Percentiles rank a stretch among this genome's conserved stretches.
phyloP scores from a whole-genome alignment of 2,113 vertebrate genomes.

The Gracilinanus agilis region DNA sequence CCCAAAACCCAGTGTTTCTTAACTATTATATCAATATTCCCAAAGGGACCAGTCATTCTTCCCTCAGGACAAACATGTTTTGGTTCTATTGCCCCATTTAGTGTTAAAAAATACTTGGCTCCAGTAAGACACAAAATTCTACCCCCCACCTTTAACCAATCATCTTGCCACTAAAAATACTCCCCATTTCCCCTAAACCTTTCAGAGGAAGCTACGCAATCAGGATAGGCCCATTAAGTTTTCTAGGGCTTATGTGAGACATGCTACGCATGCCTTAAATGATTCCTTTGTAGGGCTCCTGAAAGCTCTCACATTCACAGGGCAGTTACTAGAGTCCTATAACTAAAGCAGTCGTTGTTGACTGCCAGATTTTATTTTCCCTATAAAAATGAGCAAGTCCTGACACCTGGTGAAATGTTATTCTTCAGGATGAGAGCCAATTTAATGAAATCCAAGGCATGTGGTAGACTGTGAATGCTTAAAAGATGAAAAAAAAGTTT shows the following conservation, averaged over 20 bases:
- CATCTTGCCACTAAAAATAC: not conserved
- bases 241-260: constrained; percentile 38
- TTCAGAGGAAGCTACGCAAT: not conserved
- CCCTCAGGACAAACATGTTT: not conserved
- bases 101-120: not conserved
- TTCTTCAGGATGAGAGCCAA: constrained; percentile 55
- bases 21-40: constrained; percentile 13
- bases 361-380: constrained; percentile 29
- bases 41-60: not conserved
- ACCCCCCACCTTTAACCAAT: constrained; percentile 1
- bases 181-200: not conserved
- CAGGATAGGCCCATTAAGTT: constrained; percentile 26
- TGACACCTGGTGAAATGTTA: constrained; percentile 54
- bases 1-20: constrained; percentile 7
- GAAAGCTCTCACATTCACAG: constrained; percentile 12
- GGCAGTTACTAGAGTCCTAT: constrained; percentile 27
- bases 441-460: constrained; percentile 52
- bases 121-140: not conserved
- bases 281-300: constrained; percentile 24
- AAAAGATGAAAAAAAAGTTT: not conserved
- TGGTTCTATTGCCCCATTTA: not conserved
- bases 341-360: constrained; percentile 45
- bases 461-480: not conserved
- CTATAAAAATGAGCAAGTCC: constrained; percentile 61
- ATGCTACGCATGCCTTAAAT: not conserved